Percentiles rank a stretch among this genome's conserved stretches.
Evolutionary conservation across 2,797 vertebrate species (phyloP).

Genomic region (Fistularia commersonii): DNA sequence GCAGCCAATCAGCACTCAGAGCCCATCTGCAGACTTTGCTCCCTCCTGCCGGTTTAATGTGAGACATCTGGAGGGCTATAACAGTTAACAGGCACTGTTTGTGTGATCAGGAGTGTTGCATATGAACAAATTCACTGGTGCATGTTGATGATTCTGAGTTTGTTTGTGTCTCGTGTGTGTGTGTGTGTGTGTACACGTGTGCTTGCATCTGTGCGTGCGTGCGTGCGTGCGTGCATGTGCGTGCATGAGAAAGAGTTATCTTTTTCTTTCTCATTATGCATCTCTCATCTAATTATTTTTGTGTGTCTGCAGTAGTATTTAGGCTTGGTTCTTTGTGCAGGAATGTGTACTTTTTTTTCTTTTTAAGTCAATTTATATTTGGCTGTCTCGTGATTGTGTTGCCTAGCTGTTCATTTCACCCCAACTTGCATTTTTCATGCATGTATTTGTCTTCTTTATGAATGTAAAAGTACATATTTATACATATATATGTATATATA

Average conservation of each 20-base stretch:
- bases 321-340: not conserved
- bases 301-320: conserved; percentile 3
- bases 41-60: conserved; percentile 33
- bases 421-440: no score
- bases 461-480: no score
- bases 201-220: conserved; percentile 2
- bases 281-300: conserved; percentile 4
- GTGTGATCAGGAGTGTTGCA: conserved; percentile 47
- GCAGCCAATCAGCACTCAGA: conserved; percentile 31
- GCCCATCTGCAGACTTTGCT: conserved; percentile 17
- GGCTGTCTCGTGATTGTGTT: no score
- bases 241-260: conserved; percentile 2
- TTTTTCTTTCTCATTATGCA: conserved; percentile 10
- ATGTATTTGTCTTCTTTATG: no score
- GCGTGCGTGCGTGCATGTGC: not conserved
- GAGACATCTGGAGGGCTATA: conserved; percentile 58
- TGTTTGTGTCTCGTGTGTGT: no score
- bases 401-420: no score
- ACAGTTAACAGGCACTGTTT: conserved; percentile 56
- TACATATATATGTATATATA: no score
- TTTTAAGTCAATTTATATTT: not conserved
- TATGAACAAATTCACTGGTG: conserved; percentile 34
- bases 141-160: no score
- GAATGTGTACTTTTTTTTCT: not conserved
- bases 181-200: not conserved